These are phyloP conservation scores for Neomonachus schauinslandi DNA, from an alignment of 2,113 vertebrate genomes.

Conservation along the genomic window DNA sequence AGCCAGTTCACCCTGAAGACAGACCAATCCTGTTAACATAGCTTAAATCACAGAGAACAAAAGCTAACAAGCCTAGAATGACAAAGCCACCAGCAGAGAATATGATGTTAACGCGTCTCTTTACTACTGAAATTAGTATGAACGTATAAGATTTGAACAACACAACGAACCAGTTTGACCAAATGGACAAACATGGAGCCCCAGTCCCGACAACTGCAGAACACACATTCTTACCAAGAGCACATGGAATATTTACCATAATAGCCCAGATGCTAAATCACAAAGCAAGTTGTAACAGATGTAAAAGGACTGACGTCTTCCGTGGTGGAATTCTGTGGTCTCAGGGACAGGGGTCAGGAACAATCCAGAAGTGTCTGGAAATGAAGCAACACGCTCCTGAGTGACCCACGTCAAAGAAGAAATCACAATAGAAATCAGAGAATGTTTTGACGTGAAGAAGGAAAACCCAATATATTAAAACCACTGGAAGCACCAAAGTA, in stretches of 20 bases:
- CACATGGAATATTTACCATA: fast-evolving
- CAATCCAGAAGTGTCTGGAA: neutral
- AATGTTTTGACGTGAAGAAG: neutral
- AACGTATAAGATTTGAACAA: no score
- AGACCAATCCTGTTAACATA: fast-evolving
- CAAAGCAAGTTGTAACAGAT: no score
- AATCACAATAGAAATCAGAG: neutral
- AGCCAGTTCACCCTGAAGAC: neutral
- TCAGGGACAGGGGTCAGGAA: neutral
- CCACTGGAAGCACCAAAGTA: no score
- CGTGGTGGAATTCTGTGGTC: neutral
- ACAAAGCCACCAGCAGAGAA: fast-evolving
- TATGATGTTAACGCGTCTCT: neutral
- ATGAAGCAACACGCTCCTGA: neutral
- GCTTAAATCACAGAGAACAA: neutral
- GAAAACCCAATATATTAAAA: neutral
- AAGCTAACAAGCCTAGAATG: no score
- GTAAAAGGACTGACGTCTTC: fast-evolving
- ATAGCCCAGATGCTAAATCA: neutral
- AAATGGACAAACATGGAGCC: fast-evolving
- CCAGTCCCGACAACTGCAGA: fast-evolving
- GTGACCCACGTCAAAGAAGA: neutral
- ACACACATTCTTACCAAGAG: fast-evolving
- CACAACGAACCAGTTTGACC: neutral
- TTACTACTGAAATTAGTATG: neutral